These are phyloP conservation scores for Pomacea canaliculata DNA, from an alignment of 2,888 invertebrate species.

Conservation along the genomic window DNA sequence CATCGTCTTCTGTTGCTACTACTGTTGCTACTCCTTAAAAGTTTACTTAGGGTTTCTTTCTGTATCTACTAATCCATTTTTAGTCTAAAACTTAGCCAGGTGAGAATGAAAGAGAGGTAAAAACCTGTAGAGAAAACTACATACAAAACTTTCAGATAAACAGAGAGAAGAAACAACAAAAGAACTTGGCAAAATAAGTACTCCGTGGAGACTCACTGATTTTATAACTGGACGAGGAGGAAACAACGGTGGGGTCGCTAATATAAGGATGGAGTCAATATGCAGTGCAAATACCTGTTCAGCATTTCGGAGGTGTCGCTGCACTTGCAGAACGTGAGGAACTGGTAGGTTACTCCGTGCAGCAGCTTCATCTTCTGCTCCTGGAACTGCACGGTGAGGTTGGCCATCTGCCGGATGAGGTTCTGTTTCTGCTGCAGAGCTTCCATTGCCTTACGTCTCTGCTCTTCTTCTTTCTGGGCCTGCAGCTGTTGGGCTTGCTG, in stretches of 20 bases:
- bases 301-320: not conserved
- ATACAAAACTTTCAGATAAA: too few species aligned
- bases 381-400: constrained; percentile 4
- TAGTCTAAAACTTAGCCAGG: too few species aligned
- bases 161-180: too few species aligned
- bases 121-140: too few species aligned
- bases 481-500: not conserved
- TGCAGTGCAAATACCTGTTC: not conserved
- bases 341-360: constrained; percentile 6
- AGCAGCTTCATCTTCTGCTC: constrained; percentile 1
- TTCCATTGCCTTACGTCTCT: not conserved
- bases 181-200: too few species aligned
- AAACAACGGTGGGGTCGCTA: not conserved
- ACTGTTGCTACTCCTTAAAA: too few species aligned
- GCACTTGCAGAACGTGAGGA: constrained; percentile 1
- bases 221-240: not conserved
- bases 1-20: too few species aligned
- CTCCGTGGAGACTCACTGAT: not conserved
- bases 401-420: not conserved
- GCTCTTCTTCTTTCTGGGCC: not conserved
- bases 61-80: too few species aligned
- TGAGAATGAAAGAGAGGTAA: too few species aligned
- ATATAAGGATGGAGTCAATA: not conserved
- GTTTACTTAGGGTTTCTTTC: too few species aligned
- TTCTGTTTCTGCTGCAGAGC: not conserved